A percentile compares a stretch with the other conserved stretches of the same genome.
These are phyloP conservation scores for Drosophila meridionalis DNA, from an alignment of 2,888 invertebrate species.

Conservation along the genomic window DNA sequence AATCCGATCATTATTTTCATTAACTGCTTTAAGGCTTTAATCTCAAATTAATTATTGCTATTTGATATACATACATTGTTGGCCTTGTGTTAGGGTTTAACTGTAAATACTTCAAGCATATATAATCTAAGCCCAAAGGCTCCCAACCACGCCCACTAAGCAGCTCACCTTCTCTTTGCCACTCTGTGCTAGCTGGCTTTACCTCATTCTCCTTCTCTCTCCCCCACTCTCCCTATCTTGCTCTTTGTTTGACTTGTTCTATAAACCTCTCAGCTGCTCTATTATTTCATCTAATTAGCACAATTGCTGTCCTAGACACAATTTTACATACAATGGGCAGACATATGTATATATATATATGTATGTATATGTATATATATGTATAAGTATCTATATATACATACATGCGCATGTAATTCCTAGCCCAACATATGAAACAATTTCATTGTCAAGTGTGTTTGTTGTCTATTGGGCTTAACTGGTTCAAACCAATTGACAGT, in stretches of 20 bases:
- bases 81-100: not conserved
- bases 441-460: constrained; percentile 51
- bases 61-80: not conserved
- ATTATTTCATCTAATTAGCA: constrained; percentile 55
- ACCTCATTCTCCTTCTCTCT: not conserved
- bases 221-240: not conserved
- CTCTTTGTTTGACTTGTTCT: constrained; percentile 1
- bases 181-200: not conserved
- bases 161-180: not conserved
- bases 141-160: not conserved
- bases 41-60: not conserved
- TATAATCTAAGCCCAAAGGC: not conserved
- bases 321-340: constrained; percentile 18
- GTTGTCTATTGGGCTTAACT: constrained; percentile 35
- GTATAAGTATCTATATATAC: not conserved
- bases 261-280: constrained; percentile 9
- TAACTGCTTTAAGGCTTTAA: not conserved
- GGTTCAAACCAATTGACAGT: constrained; percentile 54
- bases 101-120: not conserved
- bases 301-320: constrained; percentile 50
- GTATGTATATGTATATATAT: not conserved
- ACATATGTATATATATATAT: not conserved
- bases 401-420: constrained; percentile 6
- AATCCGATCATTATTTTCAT: not conserved
- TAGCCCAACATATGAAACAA: constrained; percentile 39